phyloP scores from a whole-genome alignment of 2,113 vertebrate species.

The Sinosuthora webbiana region DNA sequence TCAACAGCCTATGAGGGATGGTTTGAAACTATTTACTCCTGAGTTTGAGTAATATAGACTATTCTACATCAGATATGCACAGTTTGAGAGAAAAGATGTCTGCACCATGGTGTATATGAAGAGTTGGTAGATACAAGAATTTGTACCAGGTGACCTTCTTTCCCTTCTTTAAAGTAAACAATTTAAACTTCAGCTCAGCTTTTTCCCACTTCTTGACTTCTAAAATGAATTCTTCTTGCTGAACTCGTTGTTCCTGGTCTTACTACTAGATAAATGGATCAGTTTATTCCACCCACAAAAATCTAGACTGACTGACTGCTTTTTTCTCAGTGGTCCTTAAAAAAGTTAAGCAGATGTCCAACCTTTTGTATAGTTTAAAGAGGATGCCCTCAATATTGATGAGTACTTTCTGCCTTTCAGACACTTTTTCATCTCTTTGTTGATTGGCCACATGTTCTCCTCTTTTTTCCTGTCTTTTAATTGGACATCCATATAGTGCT shows the following conservation, averaged over 20 bases:
- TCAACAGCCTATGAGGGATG: background rate
- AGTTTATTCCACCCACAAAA: background rate
- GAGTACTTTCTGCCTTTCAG: background rate
- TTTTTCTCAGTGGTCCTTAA: background rate
- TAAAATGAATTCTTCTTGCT: background rate
- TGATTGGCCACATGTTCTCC: background rate
- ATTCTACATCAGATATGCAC: background rate
- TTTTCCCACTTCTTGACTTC: background rate
- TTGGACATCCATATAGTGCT: background rate
- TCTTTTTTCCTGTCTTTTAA: background rate
- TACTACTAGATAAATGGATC: background rate
- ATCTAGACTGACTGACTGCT: background rate
- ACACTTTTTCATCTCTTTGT: background rate
- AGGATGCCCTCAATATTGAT: background rate
- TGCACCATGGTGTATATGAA: background rate
- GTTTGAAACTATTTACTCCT: background rate
- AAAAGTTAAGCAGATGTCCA: background rate
- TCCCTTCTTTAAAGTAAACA: background rate
- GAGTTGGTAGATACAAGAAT: background rate
- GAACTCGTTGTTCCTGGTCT: background rate
- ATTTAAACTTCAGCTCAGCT: background rate
- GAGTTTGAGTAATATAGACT: background rate
- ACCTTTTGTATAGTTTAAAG: background rate
- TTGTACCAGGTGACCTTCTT: background rate
- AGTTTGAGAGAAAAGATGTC: background rate